Base-by-base conservation (phyloP, 2,113 vertebrate species). In the Ovis aries region DNA sequence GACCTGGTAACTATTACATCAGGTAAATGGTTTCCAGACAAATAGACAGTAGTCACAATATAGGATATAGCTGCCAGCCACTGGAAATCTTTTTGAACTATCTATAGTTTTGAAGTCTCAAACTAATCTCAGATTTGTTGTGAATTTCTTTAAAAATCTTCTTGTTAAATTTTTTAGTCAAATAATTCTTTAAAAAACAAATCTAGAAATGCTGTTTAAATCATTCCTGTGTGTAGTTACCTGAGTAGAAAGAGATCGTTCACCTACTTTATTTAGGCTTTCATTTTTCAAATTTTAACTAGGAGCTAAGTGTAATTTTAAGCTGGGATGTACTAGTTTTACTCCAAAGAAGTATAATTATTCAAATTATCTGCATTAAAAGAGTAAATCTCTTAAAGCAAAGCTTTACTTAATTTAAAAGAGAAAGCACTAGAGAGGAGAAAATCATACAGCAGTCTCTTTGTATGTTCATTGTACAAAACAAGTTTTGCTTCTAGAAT, bases 321-420 rank as follows among this genome's bases (percentile, higher is more conserved):
- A 98, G 98, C 97, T 98, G 95, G 96, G 98, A 98, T 98, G 98
- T 95, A 98, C 98, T 98, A 98, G 84, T 90, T 98, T 99, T 98
- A 98, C 97, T 96, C 97, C 97, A 98, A 98, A 94, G 97, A 99
- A 99, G 98, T 98, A 99, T 99, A 99, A 99, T 99, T 98, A 99
- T 99, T 98, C 98, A 99, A 98, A 98, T 98, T 98, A 98, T 99
- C 98, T 98, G 97, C 98, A 98, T 98, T 99, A 98, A 99, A 95
- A 99, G 97, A 98, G 98, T 98, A 98, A 98, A 98, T 98, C 97
- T 92, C 91, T 98, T 98, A 97, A 71, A 98, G 98, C 97, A 98
- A 98, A 99, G 94, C 98, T 98, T 98, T 98, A 98, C 98, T 98
- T 98, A 95, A 78, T 40, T 99, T 97, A 98, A 96, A 95, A 48